Evolutionary conservation across 2,888 invertebrate genomes (phyloP).

Genomic region (Bimastos eiseni): DNA sequence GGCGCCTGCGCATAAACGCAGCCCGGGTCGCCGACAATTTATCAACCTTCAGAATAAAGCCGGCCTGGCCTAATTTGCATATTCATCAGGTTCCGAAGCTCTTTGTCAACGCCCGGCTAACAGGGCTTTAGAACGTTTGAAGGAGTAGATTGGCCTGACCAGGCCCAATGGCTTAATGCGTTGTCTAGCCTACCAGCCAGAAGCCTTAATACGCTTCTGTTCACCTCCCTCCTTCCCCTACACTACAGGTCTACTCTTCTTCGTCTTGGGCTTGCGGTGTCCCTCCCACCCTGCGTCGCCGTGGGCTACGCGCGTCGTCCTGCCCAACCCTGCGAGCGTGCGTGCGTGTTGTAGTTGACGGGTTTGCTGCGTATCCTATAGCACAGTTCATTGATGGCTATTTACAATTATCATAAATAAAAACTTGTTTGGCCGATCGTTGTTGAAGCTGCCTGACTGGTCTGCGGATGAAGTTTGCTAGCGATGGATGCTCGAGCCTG

Average conservation of each 20-base stretch:
- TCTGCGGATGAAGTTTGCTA: not conserved
- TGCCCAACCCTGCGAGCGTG: not conserved
- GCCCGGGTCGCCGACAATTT: not conserved
- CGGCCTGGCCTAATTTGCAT: constrained; percentile 1
- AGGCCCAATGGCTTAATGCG: not conserved
- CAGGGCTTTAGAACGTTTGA: constrained; percentile 5
- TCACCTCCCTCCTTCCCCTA: not conserved
- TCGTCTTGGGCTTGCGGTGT: not conserved
- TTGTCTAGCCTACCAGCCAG: not conserved
- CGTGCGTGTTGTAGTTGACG: not conserved
- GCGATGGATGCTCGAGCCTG: not conserved
- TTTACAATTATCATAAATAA: constrained; percentile 13
- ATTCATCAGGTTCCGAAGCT: constrained; percentile 7
- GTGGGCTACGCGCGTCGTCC: not conserved
- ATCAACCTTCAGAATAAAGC: not conserved
- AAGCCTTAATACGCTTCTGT: constrained; percentile 13
- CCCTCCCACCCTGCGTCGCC: not conserved
- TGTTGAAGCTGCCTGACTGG: not conserved
- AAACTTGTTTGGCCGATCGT: not conserved
- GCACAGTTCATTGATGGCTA: not conserved
- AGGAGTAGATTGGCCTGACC: constrained; percentile 5
- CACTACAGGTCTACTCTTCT: not conserved
- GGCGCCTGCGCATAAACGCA: not conserved
- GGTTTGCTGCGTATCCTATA: constrained; percentile 13
- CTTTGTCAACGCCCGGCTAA: constrained; percentile 7